A percentile compares a stretch with the other conserved stretches of the same genome.
These are phyloP conservation scores for Caenorhabditis drosophilae DNA, from an alignment of 2,888 invertebrate species.

Conservation along the genomic window DNA sequence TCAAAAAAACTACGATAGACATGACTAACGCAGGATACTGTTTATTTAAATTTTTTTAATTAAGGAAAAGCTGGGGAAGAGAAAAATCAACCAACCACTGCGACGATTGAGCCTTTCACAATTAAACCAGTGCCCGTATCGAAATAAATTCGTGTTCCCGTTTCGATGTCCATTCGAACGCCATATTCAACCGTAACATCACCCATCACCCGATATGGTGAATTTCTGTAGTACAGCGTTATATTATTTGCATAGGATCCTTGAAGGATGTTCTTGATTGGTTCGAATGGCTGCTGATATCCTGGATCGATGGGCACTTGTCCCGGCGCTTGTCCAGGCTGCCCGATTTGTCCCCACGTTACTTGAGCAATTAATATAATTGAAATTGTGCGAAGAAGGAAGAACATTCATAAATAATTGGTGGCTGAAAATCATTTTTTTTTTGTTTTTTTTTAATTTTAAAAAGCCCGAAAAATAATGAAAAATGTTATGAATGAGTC, in stretches of 20 bases:
- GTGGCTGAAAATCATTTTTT: no score
- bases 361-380: constrained; percentile 18
- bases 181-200: constrained; percentile 71
- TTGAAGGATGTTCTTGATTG: constrained; percentile 59
- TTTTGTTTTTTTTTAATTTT: no score
- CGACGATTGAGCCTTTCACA: constrained; percentile 85
- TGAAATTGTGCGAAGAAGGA: constrained; percentile 6
- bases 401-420: constrained; percentile 26
- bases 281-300: constrained; percentile 37
- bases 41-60: no score
- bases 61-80: no score
- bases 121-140: constrained; percentile 91
- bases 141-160: constrained; percentile 87
- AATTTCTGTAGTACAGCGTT: constrained; percentile 65
- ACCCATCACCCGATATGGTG: constrained; percentile 53
- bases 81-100: constrained; percentile 77
- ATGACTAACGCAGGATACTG: no score
- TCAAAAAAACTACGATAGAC: no score
- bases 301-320: constrained; percentile 41
- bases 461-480: neutral
- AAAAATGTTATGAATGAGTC: neutral
- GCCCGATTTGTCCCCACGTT: constrained; percentile 32
- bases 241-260: constrained; percentile 65
- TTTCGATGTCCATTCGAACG: constrained; percentile 83
- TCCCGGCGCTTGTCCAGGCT: constrained; percentile 36